Percentiles rank a stretch among this genome's conserved stretches.
Conservation (phyloP, 2,113 vertebrate genomes). For the Cranoglanis bouderius region DNA sequence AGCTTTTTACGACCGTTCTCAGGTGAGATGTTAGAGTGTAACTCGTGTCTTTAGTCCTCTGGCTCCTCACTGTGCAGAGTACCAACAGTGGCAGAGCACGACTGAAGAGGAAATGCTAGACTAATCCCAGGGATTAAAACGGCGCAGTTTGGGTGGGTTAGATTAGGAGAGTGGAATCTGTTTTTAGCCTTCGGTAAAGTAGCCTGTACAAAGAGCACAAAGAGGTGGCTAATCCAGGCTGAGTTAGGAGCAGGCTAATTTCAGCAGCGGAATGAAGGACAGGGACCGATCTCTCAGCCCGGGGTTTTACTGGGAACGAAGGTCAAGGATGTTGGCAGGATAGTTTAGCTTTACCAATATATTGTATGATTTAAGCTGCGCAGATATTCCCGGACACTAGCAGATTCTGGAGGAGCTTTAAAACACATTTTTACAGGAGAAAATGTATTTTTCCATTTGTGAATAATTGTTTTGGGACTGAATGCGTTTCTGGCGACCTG, state of each 20-base stretch:
- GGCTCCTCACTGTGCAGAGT: neutral
- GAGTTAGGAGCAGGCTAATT: conserved; percentile 54
- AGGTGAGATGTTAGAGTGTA: neutral
- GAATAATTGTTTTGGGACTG: neutral
- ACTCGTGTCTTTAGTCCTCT: neutral
- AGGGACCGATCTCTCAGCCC: conserved; percentile 17
- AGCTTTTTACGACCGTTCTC: neutral
- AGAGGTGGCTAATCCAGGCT: conserved; percentile 50
- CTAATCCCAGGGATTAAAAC: conserved; percentile 62
- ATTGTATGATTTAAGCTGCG: neutral
- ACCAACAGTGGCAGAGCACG: neutral
- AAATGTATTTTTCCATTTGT: neutral
- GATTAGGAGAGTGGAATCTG: conserved; percentile 60
- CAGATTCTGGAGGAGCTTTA: too few relatives aligned
- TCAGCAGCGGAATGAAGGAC: conserved; percentile 40
- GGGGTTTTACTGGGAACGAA: conserved; percentile 33
- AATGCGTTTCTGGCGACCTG: neutral
- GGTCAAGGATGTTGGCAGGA: neutral
- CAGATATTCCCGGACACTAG: neutral
- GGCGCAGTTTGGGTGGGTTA: conserved; percentile 50
- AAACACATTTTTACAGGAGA: neutral
- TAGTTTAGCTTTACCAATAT: neutral
- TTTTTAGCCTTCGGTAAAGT: conserved; percentile 59
- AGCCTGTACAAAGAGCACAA: conserved; percentile 40
- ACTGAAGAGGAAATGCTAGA: conserved; percentile 52